Base-by-base conservation (phyloP, 64 coral and sea anemone species). In the Actinia equina region DNA sequence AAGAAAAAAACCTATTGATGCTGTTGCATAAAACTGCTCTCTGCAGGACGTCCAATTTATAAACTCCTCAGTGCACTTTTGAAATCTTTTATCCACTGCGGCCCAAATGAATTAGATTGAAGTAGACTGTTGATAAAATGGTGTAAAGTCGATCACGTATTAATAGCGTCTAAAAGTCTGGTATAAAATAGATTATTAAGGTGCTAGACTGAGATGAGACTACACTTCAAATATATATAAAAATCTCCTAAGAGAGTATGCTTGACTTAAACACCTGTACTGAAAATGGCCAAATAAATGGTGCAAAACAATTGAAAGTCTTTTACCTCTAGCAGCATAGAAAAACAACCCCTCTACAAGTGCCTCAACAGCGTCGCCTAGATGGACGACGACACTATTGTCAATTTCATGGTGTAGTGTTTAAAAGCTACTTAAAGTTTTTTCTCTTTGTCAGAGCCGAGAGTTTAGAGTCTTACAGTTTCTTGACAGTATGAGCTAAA, bases 121-220 rank as follows among this genome's bases (percentile, higher is more conserved):
- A 74, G 69, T 30, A 74, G 69, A 30, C 27, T 74, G 69, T 37
- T 71, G 69, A 71, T 37, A 71, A 71, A 71, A 65, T 26, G 69
- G 0, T 41, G 6, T 25, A 10, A 74, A 41, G 69, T 25, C 41
- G 26, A 74, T 13, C n/a, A 14, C 26, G 4, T 26, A 26, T 74
- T 74, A 41, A 25, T 18, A 13, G 69, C 69, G 69, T 41, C 69
- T 26, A 41, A 74, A 7, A 74, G 69, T 42, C 69, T 74, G 26
- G 3, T 2, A 14, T 10, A 30, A 41, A 12, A 26, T 30, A 74
- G 7, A 41, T 41, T 26, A 41, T 74, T 74, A 9, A 74, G 25
- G 69, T n/a, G 19, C 62, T 74, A 74, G 69, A 37, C 30, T 37
- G 30, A 74, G 15, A 41, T 30, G 14, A 74, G 69, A 30, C n/a